phyloP scores from a whole-genome alignment of 2,113 vertebrate genomes.

The Ranitomeya imitator region DNA sequence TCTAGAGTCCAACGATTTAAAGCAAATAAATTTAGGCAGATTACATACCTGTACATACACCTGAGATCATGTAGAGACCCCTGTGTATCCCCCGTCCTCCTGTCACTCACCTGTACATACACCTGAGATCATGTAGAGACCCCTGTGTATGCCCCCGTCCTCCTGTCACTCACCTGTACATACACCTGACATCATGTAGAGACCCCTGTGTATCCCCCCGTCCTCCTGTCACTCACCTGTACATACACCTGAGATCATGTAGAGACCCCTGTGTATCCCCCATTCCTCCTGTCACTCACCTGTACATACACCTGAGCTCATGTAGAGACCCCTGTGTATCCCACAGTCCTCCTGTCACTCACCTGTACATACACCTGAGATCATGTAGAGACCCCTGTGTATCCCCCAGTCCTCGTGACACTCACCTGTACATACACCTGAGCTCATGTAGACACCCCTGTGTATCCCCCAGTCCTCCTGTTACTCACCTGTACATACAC shows the following conservation, averaged over 20 bases:
- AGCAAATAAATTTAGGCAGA: too few relatives aligned
- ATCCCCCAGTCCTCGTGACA: background rate
- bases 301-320: background rate
- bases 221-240: background rate
- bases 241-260: background rate
- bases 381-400: background rate
- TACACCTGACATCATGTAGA: background rate
- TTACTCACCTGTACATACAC: background rate
- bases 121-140: background rate
- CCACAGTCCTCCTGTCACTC: background rate
- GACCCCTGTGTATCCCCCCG: background rate
- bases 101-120: background rate
- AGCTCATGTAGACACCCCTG: background rate
- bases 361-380: background rate
- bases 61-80: background rate
- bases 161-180: background rate
- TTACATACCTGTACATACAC: background rate
- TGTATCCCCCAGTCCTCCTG: background rate
- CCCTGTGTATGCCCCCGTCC: background rate
- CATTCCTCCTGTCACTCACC: background rate
- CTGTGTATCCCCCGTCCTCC: background rate
- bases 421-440: conserved; percentile 1
- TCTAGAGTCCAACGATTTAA: too few relatives aligned
- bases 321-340: background rate
- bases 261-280: conserved; percentile 38